These are phyloP conservation scores for Atherix ibis DNA, from an alignment of 2,888 invertebrate species.

Conservation along the genomic window DNA sequence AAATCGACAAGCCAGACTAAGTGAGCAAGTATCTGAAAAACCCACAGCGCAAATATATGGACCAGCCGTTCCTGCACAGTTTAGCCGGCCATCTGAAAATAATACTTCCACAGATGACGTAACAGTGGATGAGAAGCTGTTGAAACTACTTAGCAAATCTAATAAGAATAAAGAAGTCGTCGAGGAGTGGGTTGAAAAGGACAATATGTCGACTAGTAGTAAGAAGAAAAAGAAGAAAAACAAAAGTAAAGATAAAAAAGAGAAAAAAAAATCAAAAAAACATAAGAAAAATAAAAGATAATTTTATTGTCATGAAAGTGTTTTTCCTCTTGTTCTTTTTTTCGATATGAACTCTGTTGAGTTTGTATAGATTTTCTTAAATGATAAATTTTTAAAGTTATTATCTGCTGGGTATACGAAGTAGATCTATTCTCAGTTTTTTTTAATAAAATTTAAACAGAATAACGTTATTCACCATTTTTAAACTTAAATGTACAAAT, in stretches of 20 bases:
- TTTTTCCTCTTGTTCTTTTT: too few species aligned
- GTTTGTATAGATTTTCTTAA: too few species aligned
- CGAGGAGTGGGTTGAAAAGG: conserved; percentile 20
- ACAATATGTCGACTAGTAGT: conserved; percentile 7
- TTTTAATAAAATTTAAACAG: too few species aligned
- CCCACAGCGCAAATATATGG: conserved; percentile 17
- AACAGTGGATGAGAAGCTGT: conserved; percentile 8
- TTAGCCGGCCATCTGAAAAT: background rate
- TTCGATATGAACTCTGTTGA: too few species aligned
- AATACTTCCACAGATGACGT: background rate
- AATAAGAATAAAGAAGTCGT: conserved; percentile 9
- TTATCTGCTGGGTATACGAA: too few species aligned
- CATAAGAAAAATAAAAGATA: conserved; percentile 13
- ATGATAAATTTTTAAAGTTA: too few species aligned
- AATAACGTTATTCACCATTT: too few species aligned
- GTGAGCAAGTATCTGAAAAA: background rate
- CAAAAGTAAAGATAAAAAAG: conserved; percentile 8
- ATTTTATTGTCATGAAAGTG: too few species aligned
- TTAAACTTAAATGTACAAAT: too few species aligned
- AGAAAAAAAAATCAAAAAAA: conserved; percentile 15
- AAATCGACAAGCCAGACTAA: background rate
- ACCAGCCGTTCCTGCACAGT: conserved; percentile 20
- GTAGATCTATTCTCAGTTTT: too few species aligned
- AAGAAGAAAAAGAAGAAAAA: conserved; percentile 10
- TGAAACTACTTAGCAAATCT: conserved; percentile 9